Base-by-base conservation (phyloP, 1,140 invertebrate species). In the Melanaphis sacchari region DNA sequence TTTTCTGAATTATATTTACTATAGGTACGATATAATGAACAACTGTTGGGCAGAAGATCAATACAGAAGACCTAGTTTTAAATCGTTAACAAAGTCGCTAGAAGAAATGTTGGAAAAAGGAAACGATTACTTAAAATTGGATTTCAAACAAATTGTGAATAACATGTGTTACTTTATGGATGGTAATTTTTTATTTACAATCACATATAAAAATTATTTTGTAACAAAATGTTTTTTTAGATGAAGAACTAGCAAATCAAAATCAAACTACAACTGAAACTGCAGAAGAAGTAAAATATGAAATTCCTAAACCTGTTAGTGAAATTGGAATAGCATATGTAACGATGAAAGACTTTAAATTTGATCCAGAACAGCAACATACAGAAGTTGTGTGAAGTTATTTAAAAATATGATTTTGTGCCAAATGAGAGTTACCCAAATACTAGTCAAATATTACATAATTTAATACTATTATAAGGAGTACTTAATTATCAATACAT, bases 41-140 rank as follows among this genome's bases (percentile, higher is more conserved):
- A 96, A 96, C 49, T 99, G 98, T 95, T 99, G 98, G 98, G 95
- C 96, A 90, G 97, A 97, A 94, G 96, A 97, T 94, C 96, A 97
- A 2, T 96, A 96, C 93, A 95, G 97, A 94, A 95, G 98, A 93
- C 98, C 98, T 31, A 97, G 97, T 31, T 99, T 98, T 95, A 96
- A 96, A 93, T 96, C 97, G 91, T 95, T 98, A 93, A 96, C 95
- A 82, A 95, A 94, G 43, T 96, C 95, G 94, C 98, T 96, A 96
- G 97, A 96, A 94, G 96, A 95, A 93, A 96, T 98, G 95, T 95
- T 98, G 40, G 96, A 97, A 94, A 97, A 97, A 94, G 97, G 97
- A 94, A 96, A 96, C 49, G 97, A 97, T 93, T 97, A 97, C 94
- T 95, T 97, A 84, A 49, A 93, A 59, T 66, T 94, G 24, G 96